Evolutionary conservation across 2,888 invertebrate species (phyloP).

Genomic region (Orthonevra nobilis): DNA sequence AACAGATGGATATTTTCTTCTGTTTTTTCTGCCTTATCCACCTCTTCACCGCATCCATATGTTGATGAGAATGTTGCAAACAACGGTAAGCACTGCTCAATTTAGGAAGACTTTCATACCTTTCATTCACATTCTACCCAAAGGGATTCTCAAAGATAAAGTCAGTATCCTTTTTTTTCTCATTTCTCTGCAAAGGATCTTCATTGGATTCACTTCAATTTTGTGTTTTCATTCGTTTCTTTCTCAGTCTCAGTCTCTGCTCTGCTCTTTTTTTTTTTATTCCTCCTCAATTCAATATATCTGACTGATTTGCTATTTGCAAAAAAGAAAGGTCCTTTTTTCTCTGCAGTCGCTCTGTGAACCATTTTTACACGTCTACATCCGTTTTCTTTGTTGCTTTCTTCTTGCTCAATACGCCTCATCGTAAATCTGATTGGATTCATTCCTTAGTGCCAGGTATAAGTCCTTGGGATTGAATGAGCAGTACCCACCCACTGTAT

Average conservation of each 20-base stretch:
- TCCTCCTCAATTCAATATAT: constrained; percentile 16
- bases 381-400: constrained; percentile 1
- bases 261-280: not conserved
- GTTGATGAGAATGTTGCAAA: constrained; percentile 35
- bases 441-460: constrained; percentile 63
- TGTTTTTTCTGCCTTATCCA: too few relatives aligned
- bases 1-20: too few relatives aligned
- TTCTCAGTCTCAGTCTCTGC: not conserved
- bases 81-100: constrained; percentile 28
- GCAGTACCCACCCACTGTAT: not conserved
- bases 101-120: not conserved
- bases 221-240: constrained; percentile 37
- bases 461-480: constrained; percentile 36
- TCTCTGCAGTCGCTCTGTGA: not conserved
- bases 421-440: constrained; percentile 63
- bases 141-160: constrained; percentile 12
- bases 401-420: constrained; percentile 33
- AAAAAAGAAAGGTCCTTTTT: too few relatives aligned
- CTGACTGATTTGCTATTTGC: constrained; percentile 48
- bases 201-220: constrained; percentile 44
- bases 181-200: constrained; percentile 28
- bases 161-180: not conserved
- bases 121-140: constrained; percentile 6
- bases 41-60: constrained; percentile 12
- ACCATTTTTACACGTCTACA: constrained; percentile 29